These are phyloP conservation scores for Limanda limanda DNA, from an alignment of 2,113 vertebrate species.

Conservation along the genomic window DNA sequence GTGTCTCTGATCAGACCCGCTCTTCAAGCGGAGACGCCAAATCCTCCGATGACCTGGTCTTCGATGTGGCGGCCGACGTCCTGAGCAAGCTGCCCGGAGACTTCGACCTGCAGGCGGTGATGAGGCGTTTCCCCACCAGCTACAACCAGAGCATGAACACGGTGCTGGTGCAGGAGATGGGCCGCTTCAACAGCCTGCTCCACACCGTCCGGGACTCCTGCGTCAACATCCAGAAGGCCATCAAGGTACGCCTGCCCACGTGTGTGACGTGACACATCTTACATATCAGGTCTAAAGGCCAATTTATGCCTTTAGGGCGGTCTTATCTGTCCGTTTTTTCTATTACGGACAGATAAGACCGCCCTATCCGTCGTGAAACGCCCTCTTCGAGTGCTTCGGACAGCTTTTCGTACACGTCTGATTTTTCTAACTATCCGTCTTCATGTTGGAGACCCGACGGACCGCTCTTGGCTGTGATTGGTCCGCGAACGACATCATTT, in stretches of 20 bases:
- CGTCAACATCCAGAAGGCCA: slow-evolving; percentile 89
- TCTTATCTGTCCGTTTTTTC: no score
- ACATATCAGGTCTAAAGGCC: background rate
- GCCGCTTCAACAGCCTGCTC: slow-evolving; percentile 90
- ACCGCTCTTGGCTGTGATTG: no score
- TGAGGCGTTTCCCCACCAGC: slow-evolving; percentile 87
- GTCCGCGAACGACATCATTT: no score
- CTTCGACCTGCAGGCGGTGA: slow-evolving; percentile 86
- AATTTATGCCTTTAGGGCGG: no score
- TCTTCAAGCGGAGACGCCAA: slow-evolving; percentile 83
- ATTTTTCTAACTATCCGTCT: no score
- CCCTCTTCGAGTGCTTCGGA: no score
- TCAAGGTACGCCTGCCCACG: slow-evolving; percentile 81
- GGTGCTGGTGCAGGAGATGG: slow-evolving; percentile 93
- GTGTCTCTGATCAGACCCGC: slow-evolving; percentile 79
- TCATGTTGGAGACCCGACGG: no score
- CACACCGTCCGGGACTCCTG: slow-evolving; percentile 86
- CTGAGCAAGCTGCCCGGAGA: slow-evolving; percentile 87
- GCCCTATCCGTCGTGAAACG: no score
- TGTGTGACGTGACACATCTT: no score
- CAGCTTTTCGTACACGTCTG: no score
- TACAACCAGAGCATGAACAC: slow-evolving; percentile 95
- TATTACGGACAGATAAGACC: no score
- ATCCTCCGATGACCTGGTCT: slow-evolving; percentile 87
- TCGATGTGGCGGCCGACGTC: slow-evolving; percentile 89